phyloP scores from a whole-genome alignment of 2,797 vertebrate genomes.

The Garrulus glandarius region DNA sequence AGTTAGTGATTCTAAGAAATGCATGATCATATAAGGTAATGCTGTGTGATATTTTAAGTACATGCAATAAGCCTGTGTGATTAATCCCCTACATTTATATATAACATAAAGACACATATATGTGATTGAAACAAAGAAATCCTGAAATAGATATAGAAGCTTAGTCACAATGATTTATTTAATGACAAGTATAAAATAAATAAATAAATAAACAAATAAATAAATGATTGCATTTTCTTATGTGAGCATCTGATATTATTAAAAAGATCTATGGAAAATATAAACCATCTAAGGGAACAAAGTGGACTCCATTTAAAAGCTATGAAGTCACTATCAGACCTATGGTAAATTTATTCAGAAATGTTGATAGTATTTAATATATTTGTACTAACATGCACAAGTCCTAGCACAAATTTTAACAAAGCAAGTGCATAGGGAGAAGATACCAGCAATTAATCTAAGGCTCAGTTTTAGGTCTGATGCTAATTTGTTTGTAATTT shows the following conservation, averaged over 20 bases:
- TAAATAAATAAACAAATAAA: background rate
- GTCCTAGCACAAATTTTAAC: background rate
- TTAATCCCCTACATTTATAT: background rate
- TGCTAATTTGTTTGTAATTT: background rate
- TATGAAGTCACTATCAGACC: background rate
- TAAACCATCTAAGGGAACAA: background rate
- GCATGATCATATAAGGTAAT: background rate
- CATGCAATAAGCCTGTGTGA: background rate
- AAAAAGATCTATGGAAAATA: background rate
- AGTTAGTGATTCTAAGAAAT: background rate
- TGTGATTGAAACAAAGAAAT: background rate
- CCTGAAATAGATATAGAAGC: background rate
- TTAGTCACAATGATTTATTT: background rate
- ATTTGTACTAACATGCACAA: background rate
- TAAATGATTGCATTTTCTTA: background rate
- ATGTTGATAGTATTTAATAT: background rate
- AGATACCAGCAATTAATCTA: background rate
- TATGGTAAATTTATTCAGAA: background rate
- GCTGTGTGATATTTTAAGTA: background rate
- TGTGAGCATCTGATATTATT: background rate
- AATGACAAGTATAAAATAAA: background rate
- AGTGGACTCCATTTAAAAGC: background rate
- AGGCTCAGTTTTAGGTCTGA: background rate
- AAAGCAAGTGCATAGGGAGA: background rate
- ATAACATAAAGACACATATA: too few relatives aligned